Evolutionary conservation across 2,797 vertebrate genomes (phyloP), one percentile per base, ranked within the genome.

Genomic region (Lacerta bilineata): DNA sequence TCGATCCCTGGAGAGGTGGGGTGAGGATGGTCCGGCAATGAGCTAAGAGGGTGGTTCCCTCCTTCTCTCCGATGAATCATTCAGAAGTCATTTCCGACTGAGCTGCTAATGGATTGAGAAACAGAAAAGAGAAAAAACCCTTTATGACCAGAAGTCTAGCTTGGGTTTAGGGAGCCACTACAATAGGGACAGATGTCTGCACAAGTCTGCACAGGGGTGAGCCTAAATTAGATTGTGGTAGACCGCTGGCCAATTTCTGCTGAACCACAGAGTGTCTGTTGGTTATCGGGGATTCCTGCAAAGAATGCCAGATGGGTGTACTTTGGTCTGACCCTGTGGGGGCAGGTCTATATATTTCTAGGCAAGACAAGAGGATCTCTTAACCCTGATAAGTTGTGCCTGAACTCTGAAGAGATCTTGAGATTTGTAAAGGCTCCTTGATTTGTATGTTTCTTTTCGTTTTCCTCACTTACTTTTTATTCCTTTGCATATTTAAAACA

Each of bases 11-110:
- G 77, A 76, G 82, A n/a, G 64, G 13, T 68, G 69, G 77, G 69
- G 77, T 85, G 83, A 89, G 78, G 25, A 68, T 85, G 71, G 78
- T 39, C 69, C 11, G 23, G 25, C 33, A 50, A 82, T 89, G 88
- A 89, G 83, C 88, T 89, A 80, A 87, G 82, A 50, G 86, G 86
- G 89, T 80, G 84, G 27, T 55, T 84, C 41, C 81, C 77, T 81
- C 41, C 43, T 69, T 68, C 76, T 85, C 55, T 15, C 80, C 23
- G 83, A 89, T 89, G 88, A 89, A 55, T 89, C 84, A 89, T 68
- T 76, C 41, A 75, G 55, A 69, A 89, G 71, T 76, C 46, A 89
- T 86, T 89, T 86, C 71, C 5, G 43, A 86, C 84, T 82, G 79
- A 76, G 78, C 84, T 69, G 75, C 71, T 82, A 89, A 86, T 86